These are phyloP conservation scores for Hoplodrina blanda DNA, from an alignment of 2,888 invertebrate species.

Conservation along the genomic window DNA sequence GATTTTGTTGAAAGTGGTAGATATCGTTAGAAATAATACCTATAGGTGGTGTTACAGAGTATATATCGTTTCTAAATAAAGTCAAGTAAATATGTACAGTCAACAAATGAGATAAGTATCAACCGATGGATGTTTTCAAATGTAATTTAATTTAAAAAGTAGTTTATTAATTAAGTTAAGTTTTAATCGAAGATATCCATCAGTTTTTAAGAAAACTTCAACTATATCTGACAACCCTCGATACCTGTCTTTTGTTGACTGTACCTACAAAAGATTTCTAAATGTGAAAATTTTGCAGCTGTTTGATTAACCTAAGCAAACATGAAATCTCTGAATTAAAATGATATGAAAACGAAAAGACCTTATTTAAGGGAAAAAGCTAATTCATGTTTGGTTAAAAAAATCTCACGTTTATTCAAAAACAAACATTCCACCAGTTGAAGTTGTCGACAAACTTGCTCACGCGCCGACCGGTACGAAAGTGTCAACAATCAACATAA, in stretches of 20 bases:
- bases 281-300: not conserved
- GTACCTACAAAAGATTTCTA: not conserved
- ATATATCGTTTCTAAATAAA: not conserved
- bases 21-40: too few relatives aligned
- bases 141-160: too few relatives aligned
- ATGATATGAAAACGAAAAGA: conserved; percentile 11
- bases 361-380: conserved; percentile 30
- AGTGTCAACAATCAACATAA: conserved; percentile 49
- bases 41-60: too few relatives aligned
- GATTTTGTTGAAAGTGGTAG: not conserved
- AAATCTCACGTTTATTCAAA: conserved; percentile 35
- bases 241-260: too few relatives aligned
- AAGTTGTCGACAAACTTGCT: conserved; percentile 53
- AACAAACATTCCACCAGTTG: conserved; percentile 54
- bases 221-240: too few relatives aligned
- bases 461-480: conserved; percentile 40
- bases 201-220: too few relatives aligned
- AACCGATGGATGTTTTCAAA: too few relatives aligned
- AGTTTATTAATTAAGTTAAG: too few relatives aligned
- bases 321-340: conserved; percentile 17
- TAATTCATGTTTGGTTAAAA: conserved; percentile 41
- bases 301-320: conserved; percentile 8
- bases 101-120: too few relatives aligned
- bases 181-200: too few relatives aligned
- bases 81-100: not conserved